Percentiles rank a stretch among this genome's conserved stretches.
phyloP scores from a whole-genome alignment of 2,888 invertebrate genomes.

The Xiphydria camelus region DNA sequence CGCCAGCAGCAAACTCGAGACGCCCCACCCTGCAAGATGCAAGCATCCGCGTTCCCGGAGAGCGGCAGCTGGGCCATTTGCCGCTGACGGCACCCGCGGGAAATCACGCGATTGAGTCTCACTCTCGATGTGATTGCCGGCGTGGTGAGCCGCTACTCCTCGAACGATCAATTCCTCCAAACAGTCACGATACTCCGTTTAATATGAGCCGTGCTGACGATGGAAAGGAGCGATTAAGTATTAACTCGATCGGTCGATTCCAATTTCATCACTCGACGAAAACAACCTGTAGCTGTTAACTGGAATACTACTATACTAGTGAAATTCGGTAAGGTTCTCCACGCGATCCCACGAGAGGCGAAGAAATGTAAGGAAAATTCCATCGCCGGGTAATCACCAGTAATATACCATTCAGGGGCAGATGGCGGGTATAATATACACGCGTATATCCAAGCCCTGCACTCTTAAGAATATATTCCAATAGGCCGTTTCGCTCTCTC shows the following conservation, averaged over 20 bases:
- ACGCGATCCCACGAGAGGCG: background rate
- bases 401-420: background rate
- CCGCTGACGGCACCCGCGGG: constrained; percentile 51
- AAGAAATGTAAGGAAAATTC: no score
- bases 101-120: constrained; percentile 53
- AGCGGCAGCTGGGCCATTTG: constrained; percentile 46
- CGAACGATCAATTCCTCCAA: constrained; percentile 41
- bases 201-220: constrained; percentile 35
- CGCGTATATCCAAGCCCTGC: no score
- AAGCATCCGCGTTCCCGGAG: no score
- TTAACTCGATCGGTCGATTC: no score
- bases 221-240: constrained; percentile 8
- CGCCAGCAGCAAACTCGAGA: no score
- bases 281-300: background rate
- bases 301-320: background rate
- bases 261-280: no score
- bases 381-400: background rate
- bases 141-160: no score
- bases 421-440: no score
- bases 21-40: no score
- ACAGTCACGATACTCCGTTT: constrained; percentile 42
- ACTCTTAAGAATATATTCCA: no score
- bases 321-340: no score
- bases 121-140: constrained; percentile 46
- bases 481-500: no score